Evolutionary conservation across 2,113 vertebrate species (phyloP), one percentile per base, ranked within the genome.

Genomic region (Macroglossus sobrinus): DNA sequence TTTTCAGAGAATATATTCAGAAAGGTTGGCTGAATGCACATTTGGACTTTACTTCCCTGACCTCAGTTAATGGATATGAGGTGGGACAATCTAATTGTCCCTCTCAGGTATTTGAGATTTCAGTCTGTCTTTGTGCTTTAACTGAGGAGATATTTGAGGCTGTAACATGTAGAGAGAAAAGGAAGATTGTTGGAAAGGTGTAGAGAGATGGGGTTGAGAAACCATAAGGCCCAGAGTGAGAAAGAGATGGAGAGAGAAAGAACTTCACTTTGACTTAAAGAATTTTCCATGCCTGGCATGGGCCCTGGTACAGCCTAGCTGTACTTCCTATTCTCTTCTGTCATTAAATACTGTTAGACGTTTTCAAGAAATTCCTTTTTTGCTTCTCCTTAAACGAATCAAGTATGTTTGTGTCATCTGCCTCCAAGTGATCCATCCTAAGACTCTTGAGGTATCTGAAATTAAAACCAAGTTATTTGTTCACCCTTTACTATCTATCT

Each of bases 381-480:
- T 38, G 30, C 3, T 76, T 79, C 5, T 66, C 2, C 7, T 76
- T 63, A 91, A 61, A 76, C 6, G 28, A 84, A 66, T 78, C 7
- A 68, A 88, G 3, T 47, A 0, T 55, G 7, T 63, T 59, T 85
- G 33, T 93, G 9, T 28, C 19, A 50, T 53, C 12, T 61, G 30
- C 30, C 86, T 38, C 18, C 45, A 84, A 91, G 38, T 45, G 26
- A 71, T 61, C 10, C 28, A 93, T 38, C 4, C 40, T 69, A 57
- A 88, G 59, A 85, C 14, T 40, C 33, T 78, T 81, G 84, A 84
- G 55, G 68, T 68, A 2, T n/a, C 55, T 97, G 89, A 89, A 71
- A 59, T 68, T 69, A 75, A 94, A 91, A 84, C 6, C 30, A 94
- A 95, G 7, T 85, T 81, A 80, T 84, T 78, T 84, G 33, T 10